These are phyloP conservation scores for Andrena fulva DNA, from an alignment of 2,888 invertebrate species.

Conservation along the genomic window DNA sequence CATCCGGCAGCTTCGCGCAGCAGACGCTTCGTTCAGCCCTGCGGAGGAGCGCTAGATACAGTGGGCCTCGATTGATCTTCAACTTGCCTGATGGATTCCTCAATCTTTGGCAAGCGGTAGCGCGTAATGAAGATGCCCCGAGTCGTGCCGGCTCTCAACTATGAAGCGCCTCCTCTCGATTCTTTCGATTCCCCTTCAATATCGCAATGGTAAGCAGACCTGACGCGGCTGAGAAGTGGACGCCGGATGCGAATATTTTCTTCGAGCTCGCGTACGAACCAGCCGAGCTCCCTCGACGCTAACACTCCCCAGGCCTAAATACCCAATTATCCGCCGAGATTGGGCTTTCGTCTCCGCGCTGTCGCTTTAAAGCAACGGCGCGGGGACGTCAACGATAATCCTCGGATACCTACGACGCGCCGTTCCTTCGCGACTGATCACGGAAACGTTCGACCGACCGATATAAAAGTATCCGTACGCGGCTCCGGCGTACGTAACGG, in stretches of 20 bases:
- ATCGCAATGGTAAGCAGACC: slow-evolving; percentile 5
- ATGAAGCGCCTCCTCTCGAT: neutral
- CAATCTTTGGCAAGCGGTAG: slow-evolving; percentile 47
- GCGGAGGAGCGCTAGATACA: slow-evolving; percentile 20
- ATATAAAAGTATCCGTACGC: slow-evolving; percentile 36
- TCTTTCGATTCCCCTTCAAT: neutral
- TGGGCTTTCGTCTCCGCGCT: slow-evolving; percentile 4
- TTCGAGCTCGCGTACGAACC: neutral
- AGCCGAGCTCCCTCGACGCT: neutral
- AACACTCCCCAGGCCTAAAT: neutral
- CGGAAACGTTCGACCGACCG: slow-evolving; percentile 2
- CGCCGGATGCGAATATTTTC: neutral
- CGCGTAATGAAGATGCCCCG: slow-evolving; percentile 62
- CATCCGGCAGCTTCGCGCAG: slow-evolving; percentile 19
- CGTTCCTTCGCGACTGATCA: slow-evolving; percentile 17
- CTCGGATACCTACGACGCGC: slow-evolving; percentile 17
- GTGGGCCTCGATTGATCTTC: slow-evolving; percentile 29
- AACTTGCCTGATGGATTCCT: slow-evolving; percentile 54
- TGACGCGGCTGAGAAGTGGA: slow-evolving; percentile 2
- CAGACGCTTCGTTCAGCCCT: slow-evolving; percentile 15
- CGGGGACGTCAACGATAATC: slow-evolving; percentile 27
- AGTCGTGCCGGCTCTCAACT: slow-evolving; percentile 16
- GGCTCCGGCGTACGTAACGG: slow-evolving; percentile 20
- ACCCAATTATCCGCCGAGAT: slow-evolving; percentile 1
- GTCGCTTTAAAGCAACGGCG: neutral